A percentile compares a stretch with the other conserved stretches of the same genome.
phyloP scores from a whole-genome alignment of 1,140 invertebrate species.

The Caenorhabditis remanei region DNA sequence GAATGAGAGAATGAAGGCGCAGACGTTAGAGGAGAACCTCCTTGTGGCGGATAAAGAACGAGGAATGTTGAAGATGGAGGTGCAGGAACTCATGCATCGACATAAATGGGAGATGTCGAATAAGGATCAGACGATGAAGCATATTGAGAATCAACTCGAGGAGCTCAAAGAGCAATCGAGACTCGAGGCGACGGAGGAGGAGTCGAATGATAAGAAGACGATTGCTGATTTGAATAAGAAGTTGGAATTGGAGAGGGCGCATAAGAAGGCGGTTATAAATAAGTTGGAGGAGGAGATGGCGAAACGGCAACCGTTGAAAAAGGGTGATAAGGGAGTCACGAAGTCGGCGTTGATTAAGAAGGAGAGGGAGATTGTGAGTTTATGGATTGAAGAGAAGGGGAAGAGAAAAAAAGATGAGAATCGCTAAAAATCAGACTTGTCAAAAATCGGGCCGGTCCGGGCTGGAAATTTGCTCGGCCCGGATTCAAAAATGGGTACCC shows the following conservation, averaged over 20 bases:
- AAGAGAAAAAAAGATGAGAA: no score
- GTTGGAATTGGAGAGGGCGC: constrained; percentile 14
- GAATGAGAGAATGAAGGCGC: constrained; percentile 38
- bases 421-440: no score
- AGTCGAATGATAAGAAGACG: constrained; percentile 36
- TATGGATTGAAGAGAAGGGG: no score
- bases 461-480: no score
- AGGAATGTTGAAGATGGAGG: constrained; percentile 40
- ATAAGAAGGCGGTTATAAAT: constrained; percentile 52
- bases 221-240: constrained; percentile 49
- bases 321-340: constrained; percentile 20
- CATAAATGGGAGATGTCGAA: constrained; percentile 48
- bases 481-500: no score
- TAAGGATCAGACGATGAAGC: constrained; percentile 30
- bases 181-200: constrained; percentile 15
- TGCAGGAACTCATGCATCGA: constrained; percentile 28
- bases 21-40: constrained; percentile 37
- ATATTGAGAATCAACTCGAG: background rate
- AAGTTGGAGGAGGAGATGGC: constrained; percentile 62
- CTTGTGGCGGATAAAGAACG: constrained; percentile 45
- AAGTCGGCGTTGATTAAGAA: constrained; percentile 53
- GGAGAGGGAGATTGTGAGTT: constrained; percentile 56
- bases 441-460: no score
- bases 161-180: constrained; percentile 36
- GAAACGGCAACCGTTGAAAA: constrained; percentile 28